Conservation (phyloP, 2,888 invertebrate genomes). For the Leptinotarsa juncta region DNA sequence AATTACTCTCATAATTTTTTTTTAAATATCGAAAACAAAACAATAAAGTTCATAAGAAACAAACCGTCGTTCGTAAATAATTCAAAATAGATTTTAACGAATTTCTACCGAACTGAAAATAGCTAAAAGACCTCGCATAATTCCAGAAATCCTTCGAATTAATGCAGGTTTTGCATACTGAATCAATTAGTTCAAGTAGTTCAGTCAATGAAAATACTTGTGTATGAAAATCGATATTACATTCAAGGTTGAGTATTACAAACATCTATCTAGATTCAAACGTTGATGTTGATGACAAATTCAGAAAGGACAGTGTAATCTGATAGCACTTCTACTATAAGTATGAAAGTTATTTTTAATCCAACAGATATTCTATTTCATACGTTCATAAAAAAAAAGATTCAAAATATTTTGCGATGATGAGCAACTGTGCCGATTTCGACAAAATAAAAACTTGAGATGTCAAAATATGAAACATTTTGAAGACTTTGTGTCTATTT, state of each 20-base stretch:
- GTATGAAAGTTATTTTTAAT: too few relatives aligned
- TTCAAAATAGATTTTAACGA: conserved; percentile 33
- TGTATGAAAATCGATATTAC: conserved; percentile 5
- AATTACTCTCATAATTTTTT: conserved; percentile 18
- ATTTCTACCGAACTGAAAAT: conserved; percentile 34
- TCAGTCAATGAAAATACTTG: conserved; percentile 21
- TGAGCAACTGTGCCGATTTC: too few relatives aligned
- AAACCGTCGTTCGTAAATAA: conserved; percentile 32
- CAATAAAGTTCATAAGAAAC: conserved; percentile 32
- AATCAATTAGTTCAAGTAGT: conserved; percentile 32
- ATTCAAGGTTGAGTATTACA: neutral
- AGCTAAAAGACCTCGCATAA: conserved; percentile 33
- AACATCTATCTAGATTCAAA: neutral
- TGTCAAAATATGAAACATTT: too few relatives aligned
- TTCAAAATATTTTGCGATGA: too few relatives aligned
- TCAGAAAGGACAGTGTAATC: neutral
- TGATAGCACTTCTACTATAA: neutral
- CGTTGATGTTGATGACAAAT: neutral
- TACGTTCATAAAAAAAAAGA: too few relatives aligned
- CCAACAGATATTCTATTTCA: too few relatives aligned
- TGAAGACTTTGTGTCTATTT: too few relatives aligned
- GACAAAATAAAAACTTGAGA: too few relatives aligned
- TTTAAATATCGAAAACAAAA: conserved; percentile 28
- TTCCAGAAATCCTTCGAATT: conserved; percentile 33
- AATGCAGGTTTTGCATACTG: conserved; percentile 38